Evolutionary conservation across 2,797 vertebrate genomes (phyloP).

Genomic region (Paratrypauchen microcephalus): DNA sequence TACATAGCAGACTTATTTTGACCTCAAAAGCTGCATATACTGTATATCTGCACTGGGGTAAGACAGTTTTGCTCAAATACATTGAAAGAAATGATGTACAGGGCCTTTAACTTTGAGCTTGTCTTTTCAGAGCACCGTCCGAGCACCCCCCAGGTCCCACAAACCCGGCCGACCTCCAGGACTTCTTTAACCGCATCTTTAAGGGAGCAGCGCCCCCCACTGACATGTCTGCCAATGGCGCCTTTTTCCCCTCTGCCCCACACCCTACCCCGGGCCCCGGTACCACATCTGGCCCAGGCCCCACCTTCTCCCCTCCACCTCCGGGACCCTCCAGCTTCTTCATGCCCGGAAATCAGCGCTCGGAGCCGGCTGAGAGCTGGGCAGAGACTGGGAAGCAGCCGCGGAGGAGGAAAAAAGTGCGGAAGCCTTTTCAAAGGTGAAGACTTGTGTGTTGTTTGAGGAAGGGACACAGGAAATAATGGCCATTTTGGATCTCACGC

Average conservation of each 20-base stretch:
- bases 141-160: slow-evolving; percentile 72
- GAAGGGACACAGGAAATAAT: slow-evolving; percentile 54
- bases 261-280: slow-evolving; percentile 58
- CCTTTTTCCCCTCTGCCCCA: slow-evolving; percentile 76
- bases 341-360: slow-evolving; percentile 63
- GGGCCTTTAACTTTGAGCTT: neutral
- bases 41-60: too few species aligned
- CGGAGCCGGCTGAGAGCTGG: slow-evolving; percentile 71
- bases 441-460: slow-evolving; percentile 29
- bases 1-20: too few species aligned
- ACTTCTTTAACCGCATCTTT: slow-evolving; percentile 88
- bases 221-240: slow-evolving; percentile 82
- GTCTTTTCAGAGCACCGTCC: slow-evolving; percentile 72
- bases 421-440: slow-evolving; percentile 92
- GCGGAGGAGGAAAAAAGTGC: slow-evolving; percentile 86
- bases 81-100: too few species aligned
- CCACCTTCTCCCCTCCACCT: slow-evolving; percentile 73
- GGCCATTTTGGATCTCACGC: slow-evolving; percentile 64
- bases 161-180: slow-evolving; percentile 85
- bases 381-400: slow-evolving; percentile 74
- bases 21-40: too few species aligned
- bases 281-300: slow-evolving; percentile 1
- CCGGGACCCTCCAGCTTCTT: slow-evolving; percentile 68
- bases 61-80: too few species aligned
- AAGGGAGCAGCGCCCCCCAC: slow-evolving; percentile 82